phyloP scores from a whole-genome alignment of 2,113 vertebrate species.

The Leucosticte australis region DNA sequence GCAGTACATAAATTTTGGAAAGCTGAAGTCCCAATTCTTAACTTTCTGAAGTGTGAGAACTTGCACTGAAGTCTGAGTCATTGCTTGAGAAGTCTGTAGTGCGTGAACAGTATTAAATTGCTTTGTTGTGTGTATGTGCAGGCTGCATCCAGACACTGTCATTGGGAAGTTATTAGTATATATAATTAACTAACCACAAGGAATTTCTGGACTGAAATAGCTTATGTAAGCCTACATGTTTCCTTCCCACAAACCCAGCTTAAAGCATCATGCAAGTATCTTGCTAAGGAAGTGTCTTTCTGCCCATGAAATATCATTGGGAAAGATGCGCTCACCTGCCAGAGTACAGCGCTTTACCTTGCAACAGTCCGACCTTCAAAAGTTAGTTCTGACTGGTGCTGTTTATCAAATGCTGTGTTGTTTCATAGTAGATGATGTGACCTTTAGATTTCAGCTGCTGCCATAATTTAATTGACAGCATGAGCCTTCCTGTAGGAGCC shows the following conservation, averaged over 20 bases:
- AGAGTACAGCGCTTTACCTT: not conserved
- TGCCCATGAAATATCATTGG: not conserved
- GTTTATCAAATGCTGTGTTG: not conserved
- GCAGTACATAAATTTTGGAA: not conserved
- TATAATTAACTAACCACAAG: slow-evolving; percentile 17
- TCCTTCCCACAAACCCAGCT: not conserved
- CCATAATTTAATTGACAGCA: not conserved
- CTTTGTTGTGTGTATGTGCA: not conserved
- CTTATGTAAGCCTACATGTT: not conserved
- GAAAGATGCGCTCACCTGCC: not conserved
- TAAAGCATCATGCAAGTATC: not conserved
- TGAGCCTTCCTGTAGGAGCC: not conserved
- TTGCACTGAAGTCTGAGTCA: not conserved
- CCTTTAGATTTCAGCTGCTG: slow-evolving; percentile 21
- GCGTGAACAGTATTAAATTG: not conserved
- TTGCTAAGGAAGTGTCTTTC: not conserved
- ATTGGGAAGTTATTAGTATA: slow-evolving; percentile 2
- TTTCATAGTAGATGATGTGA: not conserved
- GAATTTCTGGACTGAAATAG: slow-evolving; percentile 20
- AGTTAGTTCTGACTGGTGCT: not conserved
- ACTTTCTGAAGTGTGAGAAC: not conserved
- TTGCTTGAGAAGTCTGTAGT: not conserved
- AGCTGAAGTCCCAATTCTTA: not conserved
- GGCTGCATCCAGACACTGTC: not conserved
- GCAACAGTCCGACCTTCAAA: not conserved